These are phyloP conservation scores for Acrocyrtus sp. DNA, from an alignment of 2,888 invertebrate species.

Conservation along the genomic window DNA sequence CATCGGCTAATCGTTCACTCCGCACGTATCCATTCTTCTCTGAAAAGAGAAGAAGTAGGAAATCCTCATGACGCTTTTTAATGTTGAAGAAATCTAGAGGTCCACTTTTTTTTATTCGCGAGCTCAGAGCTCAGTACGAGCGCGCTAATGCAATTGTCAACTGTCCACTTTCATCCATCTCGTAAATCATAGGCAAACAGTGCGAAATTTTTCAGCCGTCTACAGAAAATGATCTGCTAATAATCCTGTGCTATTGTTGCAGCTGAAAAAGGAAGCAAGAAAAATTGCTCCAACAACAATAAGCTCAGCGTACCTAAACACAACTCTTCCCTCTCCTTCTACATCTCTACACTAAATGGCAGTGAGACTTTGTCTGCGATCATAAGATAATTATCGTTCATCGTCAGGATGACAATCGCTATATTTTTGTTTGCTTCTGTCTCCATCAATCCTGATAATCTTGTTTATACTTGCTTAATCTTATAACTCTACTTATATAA, in stretches of 20 bases:
- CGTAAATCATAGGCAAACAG: neutral
- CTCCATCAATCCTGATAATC: neutral
- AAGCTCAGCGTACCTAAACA: no score
- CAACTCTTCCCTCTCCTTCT: no score
- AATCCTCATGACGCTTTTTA: neutral
- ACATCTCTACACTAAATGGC: neutral
- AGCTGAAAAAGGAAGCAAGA: neutral
- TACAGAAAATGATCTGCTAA: neutral
- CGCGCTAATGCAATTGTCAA: neutral
- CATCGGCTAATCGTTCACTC: neutral
- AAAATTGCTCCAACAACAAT: no score
- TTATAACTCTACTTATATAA: neutral
- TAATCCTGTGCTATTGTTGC: neutral
- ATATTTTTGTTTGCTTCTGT: neutral
- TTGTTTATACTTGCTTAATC: neutral
- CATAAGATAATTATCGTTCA: neutral
- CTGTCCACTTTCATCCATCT: neutral
- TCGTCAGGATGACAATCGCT: neutral
- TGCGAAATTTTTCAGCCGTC: neutral
- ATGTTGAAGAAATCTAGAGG: no score
- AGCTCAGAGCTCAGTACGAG: no score
- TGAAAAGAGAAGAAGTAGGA: neutral
- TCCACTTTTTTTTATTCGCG: no score
- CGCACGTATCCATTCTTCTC: neutral
- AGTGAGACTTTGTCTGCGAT: neutral